These are phyloP conservation scores for Macrocentrus cingulum DNA, from an alignment of 1,140 invertebrate genomes.

Conservation along the genomic window DNA sequence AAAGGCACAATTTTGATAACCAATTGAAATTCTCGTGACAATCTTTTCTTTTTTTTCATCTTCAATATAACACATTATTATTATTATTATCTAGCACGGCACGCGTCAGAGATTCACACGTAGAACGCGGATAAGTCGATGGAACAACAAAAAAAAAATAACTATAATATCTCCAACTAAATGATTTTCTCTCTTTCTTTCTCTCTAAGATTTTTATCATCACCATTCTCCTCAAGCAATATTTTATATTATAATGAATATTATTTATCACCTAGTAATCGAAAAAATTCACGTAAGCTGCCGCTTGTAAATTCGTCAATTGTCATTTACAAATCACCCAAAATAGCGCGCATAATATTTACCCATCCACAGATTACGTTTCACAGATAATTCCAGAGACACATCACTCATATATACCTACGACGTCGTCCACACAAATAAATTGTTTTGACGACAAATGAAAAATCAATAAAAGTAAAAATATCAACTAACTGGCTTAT, in stretches of 20 bases:
- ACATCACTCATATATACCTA: slow-evolving; percentile 1
- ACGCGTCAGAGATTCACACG: neutral
- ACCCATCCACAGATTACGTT: too few species aligned
- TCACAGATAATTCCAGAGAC: neutral
- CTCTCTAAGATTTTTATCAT: slow-evolving; percentile 25
- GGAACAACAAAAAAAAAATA: neutral
- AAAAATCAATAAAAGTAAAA: slow-evolving; percentile 1
- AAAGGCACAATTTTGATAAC: slow-evolving; percentile 57
- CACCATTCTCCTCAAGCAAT: neutral
- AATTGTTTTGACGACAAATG: neutral
- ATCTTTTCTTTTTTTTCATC: slow-evolving; percentile 1
- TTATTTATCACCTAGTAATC: slow-evolving; percentile 1
- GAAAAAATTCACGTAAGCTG: slow-evolving; percentile 6
- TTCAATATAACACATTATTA: slow-evolving; percentile 1
- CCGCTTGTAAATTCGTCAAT: too few species aligned
- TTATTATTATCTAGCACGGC: slow-evolving; percentile 2
- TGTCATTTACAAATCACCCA: too few species aligned
- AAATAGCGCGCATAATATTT: too few species aligned
- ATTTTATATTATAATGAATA: slow-evolving; percentile 13
- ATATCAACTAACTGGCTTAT: slow-evolving; percentile 1
- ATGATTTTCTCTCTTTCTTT: neutral
- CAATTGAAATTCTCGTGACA: slow-evolving; percentile 32
- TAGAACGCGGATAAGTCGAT: slow-evolving; percentile 3
- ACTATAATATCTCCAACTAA: neutral
- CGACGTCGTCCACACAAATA: neutral